Conservation (phyloP, 2,888 invertebrate genomes). For the Agrilus biguttatus region DNA sequence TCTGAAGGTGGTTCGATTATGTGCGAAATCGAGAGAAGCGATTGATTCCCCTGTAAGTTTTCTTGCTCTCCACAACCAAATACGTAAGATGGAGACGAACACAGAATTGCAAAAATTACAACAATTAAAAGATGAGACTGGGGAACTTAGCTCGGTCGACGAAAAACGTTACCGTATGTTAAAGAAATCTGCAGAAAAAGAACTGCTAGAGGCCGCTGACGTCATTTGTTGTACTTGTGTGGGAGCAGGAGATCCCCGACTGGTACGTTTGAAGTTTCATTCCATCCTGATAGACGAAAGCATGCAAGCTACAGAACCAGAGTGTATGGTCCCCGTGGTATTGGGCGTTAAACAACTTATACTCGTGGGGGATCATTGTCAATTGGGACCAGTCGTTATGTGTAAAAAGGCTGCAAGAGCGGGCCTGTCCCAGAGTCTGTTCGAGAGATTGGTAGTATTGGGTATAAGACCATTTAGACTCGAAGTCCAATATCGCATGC, state of each 20-base stretch:
- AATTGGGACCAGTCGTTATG: slow-evolving; percentile 98
- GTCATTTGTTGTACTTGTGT: slow-evolving; percentile 99
- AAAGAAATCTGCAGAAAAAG: slow-evolving; percentile 81
- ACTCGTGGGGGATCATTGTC: slow-evolving; percentile 97
- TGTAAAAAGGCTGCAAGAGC: slow-evolving; percentile 97
- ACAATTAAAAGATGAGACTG: slow-evolving; percentile 94
- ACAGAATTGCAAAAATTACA: slow-evolving; percentile 91
- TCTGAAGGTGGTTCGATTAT: slow-evolving; percentile 82
- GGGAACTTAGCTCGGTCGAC: slow-evolving; percentile 89
- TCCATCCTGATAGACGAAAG: slow-evolving; percentile 95
- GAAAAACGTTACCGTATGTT: slow-evolving; percentile 85
- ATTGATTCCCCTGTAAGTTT: slow-evolving; percentile 97
- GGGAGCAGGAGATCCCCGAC: slow-evolving; percentile 90
- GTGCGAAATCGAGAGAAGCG: slow-evolving; percentile 95
- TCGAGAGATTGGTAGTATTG: slow-evolving; percentile 91
- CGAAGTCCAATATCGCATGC: slow-evolving; percentile 98
- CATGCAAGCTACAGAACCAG: slow-evolving; percentile 87
- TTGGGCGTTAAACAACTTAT: slow-evolving; percentile 93
- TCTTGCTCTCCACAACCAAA: slow-evolving; percentile 92
- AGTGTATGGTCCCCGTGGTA: slow-evolving; percentile 98
- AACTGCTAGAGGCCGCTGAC: slow-evolving; percentile 88
- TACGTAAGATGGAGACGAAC: slow-evolving; percentile 84
- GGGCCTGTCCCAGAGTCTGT: slow-evolving; percentile 91
- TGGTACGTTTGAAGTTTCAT: slow-evolving; percentile 87
- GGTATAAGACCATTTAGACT: slow-evolving; percentile 94